These are phyloP conservation scores for Scaptodrosophila lebanonensis DNA, from an alignment of 1,140 invertebrate species.

Conservation along the genomic window DNA sequence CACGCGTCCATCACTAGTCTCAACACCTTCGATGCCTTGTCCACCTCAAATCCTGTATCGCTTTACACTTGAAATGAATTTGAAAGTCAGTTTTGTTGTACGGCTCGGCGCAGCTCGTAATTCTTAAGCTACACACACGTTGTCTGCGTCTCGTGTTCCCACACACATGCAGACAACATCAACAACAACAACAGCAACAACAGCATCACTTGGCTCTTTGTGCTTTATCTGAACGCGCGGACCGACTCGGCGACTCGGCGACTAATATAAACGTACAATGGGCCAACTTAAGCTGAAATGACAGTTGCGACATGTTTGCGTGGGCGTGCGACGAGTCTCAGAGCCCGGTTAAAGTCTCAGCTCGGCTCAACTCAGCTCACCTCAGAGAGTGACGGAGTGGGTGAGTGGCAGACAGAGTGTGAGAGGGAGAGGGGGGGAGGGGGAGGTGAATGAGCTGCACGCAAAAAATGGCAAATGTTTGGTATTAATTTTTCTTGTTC, in stretches of 20 bases:
- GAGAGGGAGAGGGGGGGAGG: no score
- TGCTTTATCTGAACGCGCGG: slow-evolving; percentile 41
- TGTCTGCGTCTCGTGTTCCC: slow-evolving; percentile 11
- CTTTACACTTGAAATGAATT: slow-evolving; percentile 73
- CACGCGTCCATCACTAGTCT: no score
- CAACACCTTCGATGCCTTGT: slow-evolving; percentile 23
- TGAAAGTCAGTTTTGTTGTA: slow-evolving; percentile 52
- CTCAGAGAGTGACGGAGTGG: no score
- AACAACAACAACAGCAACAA: slow-evolving; percentile 9
- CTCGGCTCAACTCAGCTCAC: slow-evolving; percentile 15
- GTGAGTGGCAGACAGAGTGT: no score
- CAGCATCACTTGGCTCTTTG: slow-evolving; percentile 8
- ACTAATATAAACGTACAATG: slow-evolving; percentile 76
- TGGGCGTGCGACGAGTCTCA: slow-evolving; percentile 71
- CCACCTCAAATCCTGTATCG: slow-evolving; percentile 52
- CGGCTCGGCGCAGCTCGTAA: slow-evolving; percentile 55
- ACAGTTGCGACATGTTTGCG: slow-evolving; percentile 76
- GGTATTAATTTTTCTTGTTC: slow-evolving; percentile 64
- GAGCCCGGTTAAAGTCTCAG: no score
- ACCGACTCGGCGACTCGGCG: slow-evolving; percentile 29
- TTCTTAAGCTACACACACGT: no score
- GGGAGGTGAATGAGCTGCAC: no score
- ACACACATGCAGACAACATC: slow-evolving; percentile 19
- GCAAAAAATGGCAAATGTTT: slow-evolving; percentile 55
- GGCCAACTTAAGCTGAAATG: slow-evolving; percentile 76